A percentile compares a stretch with the other conserved stretches of the same genome.
These are phyloP conservation scores for Caenorhabditis briggsae DNA, from an alignment of 1,140 invertebrate genomes.

Conservation along the genomic window DNA sequence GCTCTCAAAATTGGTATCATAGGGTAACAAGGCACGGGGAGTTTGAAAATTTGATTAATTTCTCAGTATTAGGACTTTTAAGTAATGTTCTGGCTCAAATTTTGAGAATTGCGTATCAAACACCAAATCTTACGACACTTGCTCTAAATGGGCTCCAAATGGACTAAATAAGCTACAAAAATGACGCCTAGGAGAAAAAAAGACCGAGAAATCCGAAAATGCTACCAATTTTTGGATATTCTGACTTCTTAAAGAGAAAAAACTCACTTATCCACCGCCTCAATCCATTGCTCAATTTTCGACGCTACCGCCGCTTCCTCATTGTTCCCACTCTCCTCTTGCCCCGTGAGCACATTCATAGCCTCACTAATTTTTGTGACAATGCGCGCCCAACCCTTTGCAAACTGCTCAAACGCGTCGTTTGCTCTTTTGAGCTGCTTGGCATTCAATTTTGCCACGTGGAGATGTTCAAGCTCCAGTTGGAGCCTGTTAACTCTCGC, in stretches of 20 bases:
- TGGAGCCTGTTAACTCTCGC: constrained; percentile 69
- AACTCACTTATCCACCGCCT: constrained; percentile 68
- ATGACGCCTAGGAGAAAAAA: too few species aligned
- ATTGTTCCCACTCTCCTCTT: constrained; percentile 56
- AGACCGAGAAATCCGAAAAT: too few species aligned
- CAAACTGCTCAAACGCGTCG: constrained; percentile 72
- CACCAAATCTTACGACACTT: too few species aligned
- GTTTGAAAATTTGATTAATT: too few species aligned
- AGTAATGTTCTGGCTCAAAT: too few species aligned
- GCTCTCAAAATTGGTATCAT: too few species aligned
- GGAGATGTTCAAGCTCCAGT: constrained; percentile 70
- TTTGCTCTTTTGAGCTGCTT: constrained; percentile 71
- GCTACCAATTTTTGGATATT: too few species aligned
- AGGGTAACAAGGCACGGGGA: too few species aligned
- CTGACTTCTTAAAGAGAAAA: constrained; percentile 36
- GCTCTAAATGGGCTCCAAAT: too few species aligned
- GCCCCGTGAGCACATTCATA: constrained; percentile 70
- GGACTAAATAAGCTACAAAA: too few species aligned
- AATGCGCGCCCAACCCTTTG: constrained; percentile 65
- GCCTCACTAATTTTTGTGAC: constrained; percentile 72
- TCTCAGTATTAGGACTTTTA: too few species aligned
- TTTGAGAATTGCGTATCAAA: too few species aligned
- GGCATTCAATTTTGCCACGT: constrained; percentile 66
- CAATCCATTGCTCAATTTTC: constrained; percentile 65
- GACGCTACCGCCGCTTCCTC: constrained; percentile 65